Evolutionary conservation across 2,113 vertebrate species (phyloP).

Genomic region (Scomber colias): DNA sequence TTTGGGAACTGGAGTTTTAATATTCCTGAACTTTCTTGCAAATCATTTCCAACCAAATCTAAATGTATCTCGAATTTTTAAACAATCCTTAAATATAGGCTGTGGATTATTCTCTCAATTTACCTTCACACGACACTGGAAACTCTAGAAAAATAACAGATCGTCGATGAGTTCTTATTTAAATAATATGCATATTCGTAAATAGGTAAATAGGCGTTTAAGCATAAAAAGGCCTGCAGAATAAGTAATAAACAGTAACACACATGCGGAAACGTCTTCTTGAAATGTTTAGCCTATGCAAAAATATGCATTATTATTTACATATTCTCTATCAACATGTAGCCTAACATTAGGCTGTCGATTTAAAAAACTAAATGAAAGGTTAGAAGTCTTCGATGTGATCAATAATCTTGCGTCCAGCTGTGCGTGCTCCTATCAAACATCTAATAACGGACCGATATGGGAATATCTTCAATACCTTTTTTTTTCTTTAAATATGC

Average conservation of each 20-base stretch:
- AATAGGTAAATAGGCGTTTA: not conserved
- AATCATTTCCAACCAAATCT: not conserved
- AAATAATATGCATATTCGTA: constrained; percentile 47
- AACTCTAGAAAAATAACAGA: constrained; percentile 10
- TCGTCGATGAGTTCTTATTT: constrained; percentile 9
- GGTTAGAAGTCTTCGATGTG: not conserved
- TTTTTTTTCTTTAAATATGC: constrained; percentile 3
- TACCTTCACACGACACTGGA: not conserved
- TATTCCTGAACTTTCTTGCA: constrained; percentile 22
- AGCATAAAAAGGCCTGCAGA: not conserved
- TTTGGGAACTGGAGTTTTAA: constrained; percentile 8
- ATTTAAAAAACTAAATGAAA: not conserved
- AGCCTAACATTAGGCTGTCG: not conserved
- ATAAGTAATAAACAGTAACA: not conserved
- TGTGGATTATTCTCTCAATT: not conserved
- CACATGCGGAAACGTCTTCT: not conserved
- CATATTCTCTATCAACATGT: constrained; percentile 17
- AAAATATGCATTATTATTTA: constrained; percentile 19
- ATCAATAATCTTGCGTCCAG: not conserved
- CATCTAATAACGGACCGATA: not conserved
- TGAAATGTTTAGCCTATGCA: constrained; percentile 19
- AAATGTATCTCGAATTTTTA: not conserved
- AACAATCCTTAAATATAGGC: not conserved
- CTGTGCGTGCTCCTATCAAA: not conserved
- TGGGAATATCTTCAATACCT: not conserved